Percentiles rank a stretch among this genome's conserved stretches.
Evolutionary conservation across 2,888 invertebrate genomes (phyloP).

Genomic region (Rhagonycha fulva): DNA sequence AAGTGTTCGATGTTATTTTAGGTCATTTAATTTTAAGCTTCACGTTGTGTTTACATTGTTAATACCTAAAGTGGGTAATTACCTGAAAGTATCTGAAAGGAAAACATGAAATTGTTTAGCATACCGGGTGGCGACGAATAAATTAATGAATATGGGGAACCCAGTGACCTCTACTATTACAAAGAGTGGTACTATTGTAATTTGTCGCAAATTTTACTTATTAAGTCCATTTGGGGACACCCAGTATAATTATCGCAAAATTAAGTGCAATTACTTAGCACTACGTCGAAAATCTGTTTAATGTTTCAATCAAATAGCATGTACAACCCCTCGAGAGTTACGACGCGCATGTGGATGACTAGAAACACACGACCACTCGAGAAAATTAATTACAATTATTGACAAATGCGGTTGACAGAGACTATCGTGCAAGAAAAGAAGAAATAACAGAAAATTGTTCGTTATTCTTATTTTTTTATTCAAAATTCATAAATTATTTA

Average conservation of each 20-base stretch:
- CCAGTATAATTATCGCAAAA: background rate
- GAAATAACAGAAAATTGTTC: background rate
- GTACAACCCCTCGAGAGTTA: conserved; percentile 11
- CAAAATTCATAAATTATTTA: conserved; percentile 18
- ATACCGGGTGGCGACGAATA: background rate
- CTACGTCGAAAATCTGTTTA: conserved; percentile 8
- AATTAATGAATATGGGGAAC: background rate
- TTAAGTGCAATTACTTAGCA: background rate
- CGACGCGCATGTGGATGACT: conserved; percentile 12
- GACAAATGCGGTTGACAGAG: conserved; percentile 34
- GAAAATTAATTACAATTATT: conserved; percentile 36
- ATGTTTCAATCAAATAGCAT: conserved; percentile 2
- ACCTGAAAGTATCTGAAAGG: background rate
- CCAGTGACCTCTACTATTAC: background rate
- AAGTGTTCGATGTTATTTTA: conserved; percentile 1
- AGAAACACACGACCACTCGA: conserved; percentile 35
- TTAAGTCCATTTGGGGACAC: background rate
- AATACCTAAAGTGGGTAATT: background rate
- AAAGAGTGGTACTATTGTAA: background rate
- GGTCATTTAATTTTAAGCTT: background rate
- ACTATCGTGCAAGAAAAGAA: conserved; percentile 6
- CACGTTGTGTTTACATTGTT: background rate
- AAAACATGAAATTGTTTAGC: background rate
- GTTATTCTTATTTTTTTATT: background rate
- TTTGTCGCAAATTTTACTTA: background rate